Percentiles rank a stretch among this genome's conserved stretches.
These are phyloP conservation scores for Acanthurus tractus DNA, from an alignment of 2,797 vertebrate species.

Conservation along the genomic window DNA sequence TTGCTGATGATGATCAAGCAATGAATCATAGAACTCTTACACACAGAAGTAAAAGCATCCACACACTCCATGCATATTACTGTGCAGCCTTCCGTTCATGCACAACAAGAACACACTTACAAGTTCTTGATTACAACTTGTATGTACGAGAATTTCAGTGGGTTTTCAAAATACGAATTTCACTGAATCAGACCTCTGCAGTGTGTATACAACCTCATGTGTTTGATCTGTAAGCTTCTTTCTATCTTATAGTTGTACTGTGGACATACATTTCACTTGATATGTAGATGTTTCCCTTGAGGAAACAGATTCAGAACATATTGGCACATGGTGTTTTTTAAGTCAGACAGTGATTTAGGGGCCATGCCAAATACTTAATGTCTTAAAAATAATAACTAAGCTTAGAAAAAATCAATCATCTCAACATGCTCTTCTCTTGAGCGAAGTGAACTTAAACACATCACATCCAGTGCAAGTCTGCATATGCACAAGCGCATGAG, in stretches of 20 bases:
- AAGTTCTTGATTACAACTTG: too few relatives aligned
- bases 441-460: constrained; percentile 35
- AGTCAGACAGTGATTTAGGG: constrained; percentile 60
- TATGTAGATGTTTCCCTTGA: constrained; percentile 20
- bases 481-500: constrained; percentile 28
- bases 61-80: too few relatives aligned
- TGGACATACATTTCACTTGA: constrained; percentile 13
- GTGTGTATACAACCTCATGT: background rate
- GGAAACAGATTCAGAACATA: constrained; percentile 40
- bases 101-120: too few relatives aligned
- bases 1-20: background rate
- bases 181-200: background rate
- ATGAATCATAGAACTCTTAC: background rate
- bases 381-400: constrained; percentile 20
- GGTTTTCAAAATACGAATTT: too few relatives aligned
- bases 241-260: constrained; percentile 18
- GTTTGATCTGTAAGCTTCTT: background rate
- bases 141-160: too few relatives aligned
- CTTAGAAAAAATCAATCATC: constrained; percentile 61
- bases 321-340: constrained; percentile 34
- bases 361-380: constrained; percentile 33
- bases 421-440: constrained; percentile 24
- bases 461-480: constrained; percentile 24
- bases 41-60: too few relatives aligned
- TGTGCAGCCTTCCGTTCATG: too few relatives aligned